Evolutionary conservation across 2,888 invertebrate species (phyloP).

Genomic region (Hyles lineata): DNA sequence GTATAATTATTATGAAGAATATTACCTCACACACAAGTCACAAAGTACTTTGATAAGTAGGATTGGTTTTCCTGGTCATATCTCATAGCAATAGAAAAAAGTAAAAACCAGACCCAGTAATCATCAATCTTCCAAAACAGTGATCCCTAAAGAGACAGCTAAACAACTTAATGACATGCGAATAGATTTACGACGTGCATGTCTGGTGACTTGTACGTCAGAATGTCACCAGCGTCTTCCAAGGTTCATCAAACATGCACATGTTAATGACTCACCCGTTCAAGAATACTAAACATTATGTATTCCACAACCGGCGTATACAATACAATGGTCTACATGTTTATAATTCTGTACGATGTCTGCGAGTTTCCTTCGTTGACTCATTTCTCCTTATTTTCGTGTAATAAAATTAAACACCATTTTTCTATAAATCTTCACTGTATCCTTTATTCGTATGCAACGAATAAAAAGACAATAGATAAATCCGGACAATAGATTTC

Average conservation of each 20-base stretch:
- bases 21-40: no score
- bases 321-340: conserved; percentile 60
- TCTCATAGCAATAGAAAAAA: no score
- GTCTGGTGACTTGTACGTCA: conserved; percentile 15
- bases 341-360: conserved; percentile 59
- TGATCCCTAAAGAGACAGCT: background rate
- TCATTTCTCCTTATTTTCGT: conserved; percentile 47
- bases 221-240: conserved; percentile 30
- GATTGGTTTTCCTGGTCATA: no score
- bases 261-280: conserved; percentile 52
- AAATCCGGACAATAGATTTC: conserved; percentile 3
- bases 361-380: conserved; percentile 64
- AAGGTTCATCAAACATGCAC: conserved; percentile 42
- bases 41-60: no score
- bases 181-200: background rate
- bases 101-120: background rate
- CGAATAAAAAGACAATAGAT: conserved; percentile 25
- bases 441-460: conserved; percentile 31
- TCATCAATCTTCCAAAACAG: background rate
- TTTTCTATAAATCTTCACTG: conserved; percentile 28
- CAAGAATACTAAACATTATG: conserved; percentile 48
- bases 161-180: background rate
- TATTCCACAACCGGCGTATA: conserved; percentile 55
- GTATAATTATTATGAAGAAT: no score
- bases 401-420: conserved; percentile 26